These are phyloP conservation scores for Macrotus californicus DNA, from an alignment of 2,113 vertebrate genomes.

Conservation along the genomic window DNA sequence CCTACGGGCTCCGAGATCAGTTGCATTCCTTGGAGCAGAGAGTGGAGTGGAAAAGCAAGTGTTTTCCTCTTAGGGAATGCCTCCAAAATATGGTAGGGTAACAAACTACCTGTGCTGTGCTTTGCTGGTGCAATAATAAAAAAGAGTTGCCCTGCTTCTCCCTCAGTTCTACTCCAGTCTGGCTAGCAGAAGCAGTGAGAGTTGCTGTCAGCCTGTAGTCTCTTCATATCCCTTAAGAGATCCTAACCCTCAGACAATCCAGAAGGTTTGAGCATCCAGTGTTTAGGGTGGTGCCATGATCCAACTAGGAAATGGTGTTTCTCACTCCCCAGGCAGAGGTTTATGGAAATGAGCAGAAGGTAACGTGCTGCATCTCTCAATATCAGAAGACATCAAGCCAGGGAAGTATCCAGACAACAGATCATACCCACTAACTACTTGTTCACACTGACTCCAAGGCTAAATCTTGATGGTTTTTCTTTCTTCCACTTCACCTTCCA, in stretches of 20 bases:
- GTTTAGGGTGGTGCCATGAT: background rate
- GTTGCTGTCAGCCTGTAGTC: background rate
- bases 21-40: background rate
- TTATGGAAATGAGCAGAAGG: background rate
- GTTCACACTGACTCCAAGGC: background rate
- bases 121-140: background rate
- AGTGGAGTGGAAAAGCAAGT: slow-evolving; percentile 1
- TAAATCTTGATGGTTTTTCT: background rate
- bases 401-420: background rate
- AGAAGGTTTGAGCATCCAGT: background rate
- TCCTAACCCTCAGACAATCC: background rate
- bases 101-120: background rate
- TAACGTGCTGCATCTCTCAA: background rate
- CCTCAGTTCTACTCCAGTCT: background rate
- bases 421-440: background rate
- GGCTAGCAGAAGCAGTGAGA: background rate
- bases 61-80: background rate
- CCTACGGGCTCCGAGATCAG: background rate
- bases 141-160: background rate
- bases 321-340: background rate
- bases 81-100: background rate
- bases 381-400: background rate
- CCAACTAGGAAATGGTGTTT: background rate
- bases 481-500: background rate
- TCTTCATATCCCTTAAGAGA: background rate